phyloP scores from a whole-genome alignment of 2,797 vertebrate genomes.

The Pogonophryne albipinna region DNA sequence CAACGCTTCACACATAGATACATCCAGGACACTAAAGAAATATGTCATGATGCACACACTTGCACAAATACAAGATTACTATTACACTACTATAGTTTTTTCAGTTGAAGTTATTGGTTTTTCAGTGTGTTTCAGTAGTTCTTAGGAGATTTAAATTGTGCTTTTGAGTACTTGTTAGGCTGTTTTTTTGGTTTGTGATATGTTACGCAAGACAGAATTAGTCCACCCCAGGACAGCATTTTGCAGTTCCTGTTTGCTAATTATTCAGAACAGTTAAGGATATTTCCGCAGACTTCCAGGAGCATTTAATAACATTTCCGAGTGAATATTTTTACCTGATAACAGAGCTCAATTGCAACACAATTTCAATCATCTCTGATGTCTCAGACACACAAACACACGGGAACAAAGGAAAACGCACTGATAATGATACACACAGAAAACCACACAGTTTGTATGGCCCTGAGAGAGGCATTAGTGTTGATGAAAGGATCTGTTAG shows the following conservation, averaged over 20 bases:
- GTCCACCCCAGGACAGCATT: slow-evolving; percentile 28
- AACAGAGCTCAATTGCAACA: background rate
- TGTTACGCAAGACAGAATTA: slow-evolving; percentile 29
- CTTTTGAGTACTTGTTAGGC: no score
- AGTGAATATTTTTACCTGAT: slow-evolving; percentile 22
- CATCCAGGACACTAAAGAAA: background rate
- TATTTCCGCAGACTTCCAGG: slow-evolving; percentile 8
- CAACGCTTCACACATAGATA: background rate
- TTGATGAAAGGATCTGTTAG: slow-evolving; percentile 62
- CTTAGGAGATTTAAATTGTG: no score
- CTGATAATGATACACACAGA: background rate
- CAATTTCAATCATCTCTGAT: background rate
- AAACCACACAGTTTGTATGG: slow-evolving; percentile 38
- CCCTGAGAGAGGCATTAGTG: slow-evolving; percentile 61
- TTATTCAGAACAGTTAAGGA: slow-evolving; percentile 24
- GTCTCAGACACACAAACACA: slow-evolving; percentile 1
- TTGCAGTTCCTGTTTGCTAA: slow-evolving; percentile 14
- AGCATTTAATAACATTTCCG: slow-evolving; percentile 29
- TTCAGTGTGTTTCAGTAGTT: no score
- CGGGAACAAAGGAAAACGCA: background rate
- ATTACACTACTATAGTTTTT: no score
- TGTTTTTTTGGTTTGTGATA: slow-evolving; percentile 1
- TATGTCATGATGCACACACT: no score
- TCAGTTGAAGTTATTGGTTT: no score
- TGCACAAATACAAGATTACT: no score